phyloP scores from a whole-genome alignment of 2,888 invertebrate species.

The Pteria penguin region DNA sequence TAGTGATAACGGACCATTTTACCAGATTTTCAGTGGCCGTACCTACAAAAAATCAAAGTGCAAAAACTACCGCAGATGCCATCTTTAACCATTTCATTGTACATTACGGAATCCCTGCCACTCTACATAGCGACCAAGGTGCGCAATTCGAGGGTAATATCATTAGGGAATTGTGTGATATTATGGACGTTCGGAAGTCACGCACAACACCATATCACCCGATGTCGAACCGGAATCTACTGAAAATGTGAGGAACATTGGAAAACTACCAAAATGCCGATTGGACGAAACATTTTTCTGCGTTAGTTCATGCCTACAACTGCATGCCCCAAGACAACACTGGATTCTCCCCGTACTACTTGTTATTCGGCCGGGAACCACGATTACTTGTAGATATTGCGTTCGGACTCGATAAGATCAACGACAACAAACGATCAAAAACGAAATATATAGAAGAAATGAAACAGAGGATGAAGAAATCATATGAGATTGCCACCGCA shows the following conservation, averaged over 20 bases:
- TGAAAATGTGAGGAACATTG: background rate
- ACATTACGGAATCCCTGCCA: slow-evolving; percentile 3
- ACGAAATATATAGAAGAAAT: background rate
- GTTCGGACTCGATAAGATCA: background rate
- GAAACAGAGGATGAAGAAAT: background rate
- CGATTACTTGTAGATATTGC: background rate
- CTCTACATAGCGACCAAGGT: slow-evolving; percentile 23
- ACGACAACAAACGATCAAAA: background rate
- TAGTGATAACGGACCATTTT: slow-evolving; percentile 20
- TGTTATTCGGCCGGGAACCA: background rate
- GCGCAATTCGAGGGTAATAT: slow-evolving; percentile 10
- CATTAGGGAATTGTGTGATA: slow-evolving; percentile 21
- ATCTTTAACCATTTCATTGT: slow-evolving; percentile 12
- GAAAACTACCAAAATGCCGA: background rate
- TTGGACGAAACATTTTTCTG: background rate
- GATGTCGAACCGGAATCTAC: background rate
- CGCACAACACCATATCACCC: slow-evolving; percentile 29
- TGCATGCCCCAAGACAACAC: background rate
- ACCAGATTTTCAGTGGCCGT: slow-evolving; percentile 15
- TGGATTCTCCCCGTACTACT: background rate
- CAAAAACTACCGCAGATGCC: background rate
- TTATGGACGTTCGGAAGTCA: slow-evolving; percentile 12
- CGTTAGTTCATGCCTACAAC: background rate
- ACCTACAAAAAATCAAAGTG: slow-evolving; percentile 18
- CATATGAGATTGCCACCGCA: background rate